phyloP scores from a whole-genome alignment of 2,888 invertebrate species.

The Perizoma flavofasciatum region DNA sequence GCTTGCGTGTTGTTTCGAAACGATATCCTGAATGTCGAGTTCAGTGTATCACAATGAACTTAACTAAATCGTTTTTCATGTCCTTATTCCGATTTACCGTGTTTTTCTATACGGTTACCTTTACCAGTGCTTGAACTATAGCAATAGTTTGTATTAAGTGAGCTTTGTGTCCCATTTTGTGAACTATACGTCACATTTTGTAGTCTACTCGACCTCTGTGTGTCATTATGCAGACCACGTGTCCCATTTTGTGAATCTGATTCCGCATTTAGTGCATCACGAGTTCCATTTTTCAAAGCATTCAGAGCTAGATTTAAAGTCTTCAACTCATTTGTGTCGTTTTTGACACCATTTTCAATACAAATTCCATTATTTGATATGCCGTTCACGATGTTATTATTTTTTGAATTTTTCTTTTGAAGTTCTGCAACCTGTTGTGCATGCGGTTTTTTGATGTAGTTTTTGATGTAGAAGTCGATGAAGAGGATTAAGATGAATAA shows the following conservation, averaged over 20 bases:
- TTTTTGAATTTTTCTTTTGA: slow-evolving; percentile 4
- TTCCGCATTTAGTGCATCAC: not conserved
- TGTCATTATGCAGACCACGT: not conserved
- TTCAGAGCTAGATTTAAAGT: slow-evolving; percentile 2
- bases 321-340: not conserved
- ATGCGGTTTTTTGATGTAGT: slow-evolving; percentile 77
- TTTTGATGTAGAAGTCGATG: slow-evolving; percentile 86
- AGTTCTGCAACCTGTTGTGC: slow-evolving; percentile 12
- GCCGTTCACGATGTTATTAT: slow-evolving; percentile 5
- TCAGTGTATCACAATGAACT: slow-evolving; percentile 32
- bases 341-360: slow-evolving; percentile 4
- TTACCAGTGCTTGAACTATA: slow-evolving; percentile 1
- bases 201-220: not conserved
- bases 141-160: slow-evolving; percentile 3
- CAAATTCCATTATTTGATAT: not conserved
- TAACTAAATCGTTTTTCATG: slow-evolving; percentile 25
- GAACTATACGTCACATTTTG: slow-evolving; percentile 1
- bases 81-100: slow-evolving; percentile 26
- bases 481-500: slow-evolving; percentile 87
- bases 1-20: slow-evolving; percentile 34
- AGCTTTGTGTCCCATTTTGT: not conserved
- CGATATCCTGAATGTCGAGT: slow-evolving; percentile 26
- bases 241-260: slow-evolving; percentile 1
- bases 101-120: slow-evolving; percentile 2
- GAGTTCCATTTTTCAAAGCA: not conserved